These are phyloP conservation scores for Seira ritae DNA, from an alignment of 2,888 invertebrate species.

Conservation along the genomic window DNA sequence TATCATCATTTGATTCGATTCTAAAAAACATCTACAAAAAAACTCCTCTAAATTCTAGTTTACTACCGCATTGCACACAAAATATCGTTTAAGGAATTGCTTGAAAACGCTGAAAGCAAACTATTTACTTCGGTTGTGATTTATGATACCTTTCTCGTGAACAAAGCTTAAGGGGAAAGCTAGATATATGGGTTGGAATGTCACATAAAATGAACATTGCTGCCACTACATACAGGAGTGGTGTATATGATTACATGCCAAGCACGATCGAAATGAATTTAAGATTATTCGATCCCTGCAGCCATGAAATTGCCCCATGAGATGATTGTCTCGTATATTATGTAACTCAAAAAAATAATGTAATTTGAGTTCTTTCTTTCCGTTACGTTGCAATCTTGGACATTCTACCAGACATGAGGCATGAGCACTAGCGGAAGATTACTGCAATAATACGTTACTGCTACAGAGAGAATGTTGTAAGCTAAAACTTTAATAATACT, in stretches of 20 bases:
- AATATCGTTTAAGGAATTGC: background rate
- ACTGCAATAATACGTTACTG: background rate
- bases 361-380: background rate
- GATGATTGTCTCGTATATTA: background rate
- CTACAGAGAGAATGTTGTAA: too few species aligned
- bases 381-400: background rate
- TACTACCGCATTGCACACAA: too few species aligned
- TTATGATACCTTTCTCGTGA: too few species aligned
- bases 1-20: too few species aligned
- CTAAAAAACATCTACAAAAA: too few species aligned
- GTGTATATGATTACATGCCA: background rate
- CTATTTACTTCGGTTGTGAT: conserved; percentile 4
- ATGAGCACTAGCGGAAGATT: background rate
- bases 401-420: too few species aligned
- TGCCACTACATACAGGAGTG: too few species aligned
- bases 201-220: conserved; percentile 10
- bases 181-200: conserved; percentile 1
- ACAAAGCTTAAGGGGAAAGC: background rate
- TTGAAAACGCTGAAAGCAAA: conserved; percentile 13
- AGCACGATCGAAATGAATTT: background rate
- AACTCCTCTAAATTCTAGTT: too few species aligned
- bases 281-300: background rate
- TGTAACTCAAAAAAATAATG: conserved; percentile 8
- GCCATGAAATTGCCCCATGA: background rate
- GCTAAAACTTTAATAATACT: too few species aligned